Evolutionary conservation across 2,888 invertebrate genomes (phyloP), one percentile per base, ranked within the genome.

Genomic region (Andrena chrysosceles): DNA sequence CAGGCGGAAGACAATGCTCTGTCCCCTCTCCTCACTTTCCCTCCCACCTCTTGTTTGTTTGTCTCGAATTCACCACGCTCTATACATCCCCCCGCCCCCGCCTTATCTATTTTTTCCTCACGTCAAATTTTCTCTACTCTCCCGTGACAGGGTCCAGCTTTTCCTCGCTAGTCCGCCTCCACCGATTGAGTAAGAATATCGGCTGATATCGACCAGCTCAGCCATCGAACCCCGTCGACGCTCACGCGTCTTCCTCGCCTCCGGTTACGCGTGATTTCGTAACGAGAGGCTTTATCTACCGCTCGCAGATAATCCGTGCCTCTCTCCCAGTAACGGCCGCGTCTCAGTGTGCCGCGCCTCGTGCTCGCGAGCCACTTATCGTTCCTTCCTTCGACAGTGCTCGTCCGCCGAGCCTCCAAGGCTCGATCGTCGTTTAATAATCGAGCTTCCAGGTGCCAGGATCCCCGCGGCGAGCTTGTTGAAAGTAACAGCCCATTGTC

Each of bases 271-370:
- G 10, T 29, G 16, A 29, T 77, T 67, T 77, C 74, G 77, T 77
- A 77, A 77, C 68, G 42, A 3, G 49, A n/a, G 62, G 63, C 59
- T 66, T 77, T 77, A 69, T 76, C 75, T 77, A 35, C 42, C 35
- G 10, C 29, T 52, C 42, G 66, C 35, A 73, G 77, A 77, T 77
- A 77, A 77, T 77, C 49, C 63, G 52, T 10, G 23, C 10, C 13
- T 1, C 20, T 20, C 63, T 29, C 59, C n/a, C 29, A n/a, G 69
- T 56, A 56, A 56, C 56, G 26, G 26, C 54, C 52, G 20, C 16
- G 54, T 29, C 26, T 35, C 59, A 35, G 68, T 62, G 23, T 48
- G 29, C n/a, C 63, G 71, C 63, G 63, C 5, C 20, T 26, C 63
- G 42, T 42, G 26, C 35, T 59, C 42, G 56, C 26, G 29, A 20